phyloP scores from a whole-genome alignment of 92 coral and sea anemone species.

The Blastomussa wellsi region DNA sequence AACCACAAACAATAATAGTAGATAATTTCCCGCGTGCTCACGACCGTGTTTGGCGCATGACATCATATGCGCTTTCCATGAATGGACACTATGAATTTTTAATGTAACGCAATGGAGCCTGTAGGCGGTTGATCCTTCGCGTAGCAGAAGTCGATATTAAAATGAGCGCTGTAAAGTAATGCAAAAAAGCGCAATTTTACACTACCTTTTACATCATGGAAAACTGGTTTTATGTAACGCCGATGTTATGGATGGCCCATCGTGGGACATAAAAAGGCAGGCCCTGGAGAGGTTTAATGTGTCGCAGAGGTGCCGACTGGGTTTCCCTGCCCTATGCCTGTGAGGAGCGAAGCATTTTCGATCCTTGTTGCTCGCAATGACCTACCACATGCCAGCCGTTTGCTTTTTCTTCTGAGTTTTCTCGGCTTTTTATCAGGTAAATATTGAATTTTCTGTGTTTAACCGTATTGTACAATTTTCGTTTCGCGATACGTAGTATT shows the following conservation, averaged over 20 bases:
- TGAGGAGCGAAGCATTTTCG: slow-evolving; percentile 21
- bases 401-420: slow-evolving; percentile 7
- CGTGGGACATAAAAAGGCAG: neutral
- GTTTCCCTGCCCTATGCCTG: slow-evolving; percentile 37
- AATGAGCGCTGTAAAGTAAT: neutral
- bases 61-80: slow-evolving; percentile 82
- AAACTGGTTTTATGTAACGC: slow-evolving; percentile 12
- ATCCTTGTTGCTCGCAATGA: slow-evolving; percentile 22
- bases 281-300: slow-evolving; percentile 26
- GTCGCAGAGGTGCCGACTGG: slow-evolving; percentile 17
- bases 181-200: neutral
- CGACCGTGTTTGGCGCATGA: slow-evolving; percentile 70
- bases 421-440: slow-evolving; percentile 33
- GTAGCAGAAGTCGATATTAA: neutral
- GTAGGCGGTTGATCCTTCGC: neutral
- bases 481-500: neutral
- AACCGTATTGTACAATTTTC: neutral
- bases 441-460: neutral
- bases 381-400: neutral
- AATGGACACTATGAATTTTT: slow-evolving; percentile 82
- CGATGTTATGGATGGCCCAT: neutral
- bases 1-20: neutral
- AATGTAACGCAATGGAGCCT: slow-evolving; percentile 49
- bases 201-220: neutral
- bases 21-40: slow-evolving; percentile 24